These are phyloP conservation scores for Dolichopus griseipennis DNA, from an alignment of 2,888 invertebrate genomes.

Conservation along the genomic window DNA sequence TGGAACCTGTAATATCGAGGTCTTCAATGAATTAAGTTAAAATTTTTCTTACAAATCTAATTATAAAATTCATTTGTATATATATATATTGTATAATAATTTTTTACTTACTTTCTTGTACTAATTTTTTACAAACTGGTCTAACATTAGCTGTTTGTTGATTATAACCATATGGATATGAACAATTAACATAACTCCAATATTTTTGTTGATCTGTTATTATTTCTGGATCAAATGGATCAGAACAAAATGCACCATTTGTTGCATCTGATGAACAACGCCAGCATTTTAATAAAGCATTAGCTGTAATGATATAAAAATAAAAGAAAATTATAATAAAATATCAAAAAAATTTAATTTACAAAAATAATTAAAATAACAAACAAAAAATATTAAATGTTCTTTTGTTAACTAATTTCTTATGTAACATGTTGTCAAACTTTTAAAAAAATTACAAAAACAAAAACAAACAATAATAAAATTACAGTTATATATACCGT, in stretches of 20 bases:
- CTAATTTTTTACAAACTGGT: conserved; percentile 66
- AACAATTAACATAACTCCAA: conserved; percentile 45
- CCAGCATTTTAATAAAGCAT: conserved; percentile 63
- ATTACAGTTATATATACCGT: too few relatives aligned
- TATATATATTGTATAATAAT: too few relatives aligned
- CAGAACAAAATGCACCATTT: conserved; percentile 58
- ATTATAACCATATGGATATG: conserved; percentile 44
- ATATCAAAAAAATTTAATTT: conserved; percentile 7
- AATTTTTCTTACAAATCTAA: too few relatives aligned
- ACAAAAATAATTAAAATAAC: conserved; percentile 10
- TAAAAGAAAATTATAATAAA: conserved; percentile 16
- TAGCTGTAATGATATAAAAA: conserved; percentile 50
- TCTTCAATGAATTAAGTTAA: too few relatives aligned
- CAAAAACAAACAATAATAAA: too few relatives aligned
- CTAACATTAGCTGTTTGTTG: conserved; percentile 41
- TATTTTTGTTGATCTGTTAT: conserved; percentile 43
- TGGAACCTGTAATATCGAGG: too few relatives aligned
- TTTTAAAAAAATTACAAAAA: too few relatives aligned
- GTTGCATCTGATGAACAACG: conserved; percentile 60
- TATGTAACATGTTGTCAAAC: neutral
- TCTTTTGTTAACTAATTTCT: neutral
- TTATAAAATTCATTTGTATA: too few relatives aligned
- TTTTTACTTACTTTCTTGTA: conserved; percentile 57
- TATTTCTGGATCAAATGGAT: conserved; percentile 56
- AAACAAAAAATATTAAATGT: neutral